A percentile compares a stretch with the other conserved stretches of the same genome.
These are phyloP conservation scores for Psittacus erithacus DNA, from an alignment of 2,113 vertebrate genomes.

Conservation along the genomic window DNA sequence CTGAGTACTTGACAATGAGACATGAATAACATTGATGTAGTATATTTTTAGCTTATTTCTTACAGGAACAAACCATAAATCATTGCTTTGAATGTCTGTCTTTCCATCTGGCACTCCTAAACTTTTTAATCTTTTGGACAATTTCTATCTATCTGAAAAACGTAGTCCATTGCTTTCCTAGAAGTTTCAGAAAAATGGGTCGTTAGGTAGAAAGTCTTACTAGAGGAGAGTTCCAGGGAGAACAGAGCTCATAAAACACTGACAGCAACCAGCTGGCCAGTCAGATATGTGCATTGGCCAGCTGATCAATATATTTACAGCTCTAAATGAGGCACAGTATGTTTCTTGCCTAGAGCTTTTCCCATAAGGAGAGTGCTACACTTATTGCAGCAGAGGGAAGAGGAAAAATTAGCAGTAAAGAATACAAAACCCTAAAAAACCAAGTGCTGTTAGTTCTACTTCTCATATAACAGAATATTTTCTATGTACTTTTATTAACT, in stretches of 20 bases:
- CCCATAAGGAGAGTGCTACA: neutral
- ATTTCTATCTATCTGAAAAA: neutral
- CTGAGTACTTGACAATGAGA: neutral
- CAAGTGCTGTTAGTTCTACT: neutral
- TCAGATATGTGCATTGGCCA: neutral
- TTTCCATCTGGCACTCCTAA: neutral
- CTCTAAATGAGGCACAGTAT: neutral
- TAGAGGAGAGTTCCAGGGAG: neutral
- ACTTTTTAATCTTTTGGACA: neutral
- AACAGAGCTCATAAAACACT: neutral
- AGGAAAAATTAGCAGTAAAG: neutral
- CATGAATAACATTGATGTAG: neutral
- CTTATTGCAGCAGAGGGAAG: neutral
- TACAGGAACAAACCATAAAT: neutral
- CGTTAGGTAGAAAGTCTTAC: neutral
- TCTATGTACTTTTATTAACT: neutral
- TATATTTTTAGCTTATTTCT: slow-evolving; percentile 10
- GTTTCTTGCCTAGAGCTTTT: neutral
- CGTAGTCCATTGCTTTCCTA: neutral
- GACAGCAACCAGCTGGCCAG: neutral
- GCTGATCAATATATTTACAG: neutral
- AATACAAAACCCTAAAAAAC: neutral
- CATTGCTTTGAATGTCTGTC: neutral
- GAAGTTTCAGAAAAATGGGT: neutral
- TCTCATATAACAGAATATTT: fast-evolving